A percentile compares a stretch with the other conserved stretches of the same genome.
Evolutionary conservation across 1,140 invertebrate species (phyloP).

Genomic region (Macrocentrus cingulum): DNA sequence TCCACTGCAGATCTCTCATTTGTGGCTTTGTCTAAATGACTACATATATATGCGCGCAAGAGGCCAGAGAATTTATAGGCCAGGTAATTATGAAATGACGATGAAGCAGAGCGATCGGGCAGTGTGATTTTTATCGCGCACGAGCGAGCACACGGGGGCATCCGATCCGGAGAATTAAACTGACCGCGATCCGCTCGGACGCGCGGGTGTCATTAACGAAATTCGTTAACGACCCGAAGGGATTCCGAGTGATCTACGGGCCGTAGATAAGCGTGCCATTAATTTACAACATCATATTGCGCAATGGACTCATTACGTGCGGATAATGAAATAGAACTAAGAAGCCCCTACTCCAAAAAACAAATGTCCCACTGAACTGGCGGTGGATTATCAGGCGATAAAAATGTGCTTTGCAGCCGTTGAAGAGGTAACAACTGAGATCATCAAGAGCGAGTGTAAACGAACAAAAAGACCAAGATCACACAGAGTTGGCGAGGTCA

Average conservation of each 20-base stretch:
- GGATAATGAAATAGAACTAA: conserved; percentile 2
- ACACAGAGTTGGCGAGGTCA: conserved; percentile 13
- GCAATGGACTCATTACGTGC: background rate
- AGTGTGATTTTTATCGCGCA: no score
- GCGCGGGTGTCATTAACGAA: conserved; percentile 41
- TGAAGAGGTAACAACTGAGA: background rate
- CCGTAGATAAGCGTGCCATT: conserved; percentile 12
- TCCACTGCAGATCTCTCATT: no score
- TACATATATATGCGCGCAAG: no score
- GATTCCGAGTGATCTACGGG: conserved; percentile 5
- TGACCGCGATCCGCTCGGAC: conserved; percentile 33
- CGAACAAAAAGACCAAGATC: conserved; percentile 6
- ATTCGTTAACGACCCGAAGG: conserved; percentile 36
- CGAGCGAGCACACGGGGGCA: background rate
- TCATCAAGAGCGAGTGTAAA: conserved; percentile 8
- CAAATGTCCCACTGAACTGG: no score
- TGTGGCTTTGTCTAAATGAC: no score
- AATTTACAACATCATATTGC: conserved; percentile 19
- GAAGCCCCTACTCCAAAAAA: background rate
- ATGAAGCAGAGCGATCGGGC: no score
- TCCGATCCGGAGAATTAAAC: conserved; percentile 27
- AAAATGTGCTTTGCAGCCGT: background rate
- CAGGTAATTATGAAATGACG: no score
- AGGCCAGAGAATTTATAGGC: no score
- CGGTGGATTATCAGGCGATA: background rate